Evolutionary conservation across 2,797 vertebrate species (phyloP).

Genomic region (Gadopsis marmoratus): DNA sequence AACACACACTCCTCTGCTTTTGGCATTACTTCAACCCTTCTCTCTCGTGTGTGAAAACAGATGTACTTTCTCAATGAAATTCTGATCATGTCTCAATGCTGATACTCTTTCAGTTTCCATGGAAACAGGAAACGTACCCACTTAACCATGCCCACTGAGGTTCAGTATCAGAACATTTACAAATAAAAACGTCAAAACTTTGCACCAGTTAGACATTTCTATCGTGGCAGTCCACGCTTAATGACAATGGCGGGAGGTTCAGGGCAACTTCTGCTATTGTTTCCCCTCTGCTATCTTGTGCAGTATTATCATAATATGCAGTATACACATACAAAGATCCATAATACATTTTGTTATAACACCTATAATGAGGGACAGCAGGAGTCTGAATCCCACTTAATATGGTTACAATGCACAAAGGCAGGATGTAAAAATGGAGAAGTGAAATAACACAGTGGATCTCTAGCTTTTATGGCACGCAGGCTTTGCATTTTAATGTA

Average conservation of each 20-base stretch:
- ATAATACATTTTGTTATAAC: conserved; percentile 1
- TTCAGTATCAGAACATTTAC: conserved; percentile 44
- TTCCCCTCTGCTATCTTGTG: not conserved
- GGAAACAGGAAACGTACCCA: conserved; percentile 78
- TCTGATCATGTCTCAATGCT: conserved; percentile 72
- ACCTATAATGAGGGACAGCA: not conserved
- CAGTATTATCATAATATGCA: not conserved
- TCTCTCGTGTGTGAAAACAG: conserved; percentile 32
- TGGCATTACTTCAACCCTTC: not conserved
- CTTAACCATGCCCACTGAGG: conserved; percentile 50
- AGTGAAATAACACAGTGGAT: not conserved
- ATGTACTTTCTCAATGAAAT: conserved; percentile 73
- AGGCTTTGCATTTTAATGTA: not conserved
- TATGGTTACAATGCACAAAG: not conserved
- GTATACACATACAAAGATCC: conserved; percentile 4
- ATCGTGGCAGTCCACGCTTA: conserved; percentile 29
- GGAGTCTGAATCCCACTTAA: not conserved
- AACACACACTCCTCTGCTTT: not conserved
- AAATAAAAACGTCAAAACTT: conserved; percentile 42
- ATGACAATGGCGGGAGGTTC: conserved; percentile 3
- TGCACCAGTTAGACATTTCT: conserved; percentile 16
- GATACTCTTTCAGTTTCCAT: conserved; percentile 83
- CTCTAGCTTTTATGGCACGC: not conserved
- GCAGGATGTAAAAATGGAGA: not conserved
- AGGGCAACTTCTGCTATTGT: conserved; percentile 20